These are phyloP conservation scores for Magallana angulata DNA, from an alignment of 1,140 invertebrate species.

Conservation along the genomic window DNA sequence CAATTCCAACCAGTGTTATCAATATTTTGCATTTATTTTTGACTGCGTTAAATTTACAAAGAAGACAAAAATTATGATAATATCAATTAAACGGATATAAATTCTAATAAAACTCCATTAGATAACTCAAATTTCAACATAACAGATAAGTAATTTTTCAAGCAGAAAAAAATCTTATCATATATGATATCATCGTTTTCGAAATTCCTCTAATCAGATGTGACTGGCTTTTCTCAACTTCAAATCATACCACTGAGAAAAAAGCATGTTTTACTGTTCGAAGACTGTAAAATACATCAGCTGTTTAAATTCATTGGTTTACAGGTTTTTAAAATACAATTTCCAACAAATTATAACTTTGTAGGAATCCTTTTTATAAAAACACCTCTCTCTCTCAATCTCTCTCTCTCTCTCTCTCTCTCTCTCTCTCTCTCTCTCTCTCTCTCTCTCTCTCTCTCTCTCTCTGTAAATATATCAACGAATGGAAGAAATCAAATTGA, in stretches of 20 bases:
- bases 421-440: too few species aligned
- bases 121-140: constrained; percentile 36
- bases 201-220: constrained; percentile 21
- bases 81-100: constrained; percentile 54
- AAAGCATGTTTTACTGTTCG: background rate
- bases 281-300: background rate
- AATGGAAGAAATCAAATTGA: constrained; percentile 18
- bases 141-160: background rate
- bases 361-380: too few species aligned
- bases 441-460: too few species aligned
- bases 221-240: background rate
- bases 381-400: too few species aligned
- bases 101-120: constrained; percentile 49
- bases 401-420: too few species aligned
- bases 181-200: constrained; percentile 11
- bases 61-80: constrained; percentile 48
- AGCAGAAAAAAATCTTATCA: background rate
- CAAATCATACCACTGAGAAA: background rate
- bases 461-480: background rate
- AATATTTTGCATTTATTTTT: constrained; percentile 31
- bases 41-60: background rate
- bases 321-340: too few species aligned
- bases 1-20: constrained; percentile 13
- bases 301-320: background rate
- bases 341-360: too few species aligned